These are phyloP conservation scores for Leguminivora glycinivorella DNA, from an alignment of 1,140 invertebrate genomes.

Conservation along the genomic window DNA sequence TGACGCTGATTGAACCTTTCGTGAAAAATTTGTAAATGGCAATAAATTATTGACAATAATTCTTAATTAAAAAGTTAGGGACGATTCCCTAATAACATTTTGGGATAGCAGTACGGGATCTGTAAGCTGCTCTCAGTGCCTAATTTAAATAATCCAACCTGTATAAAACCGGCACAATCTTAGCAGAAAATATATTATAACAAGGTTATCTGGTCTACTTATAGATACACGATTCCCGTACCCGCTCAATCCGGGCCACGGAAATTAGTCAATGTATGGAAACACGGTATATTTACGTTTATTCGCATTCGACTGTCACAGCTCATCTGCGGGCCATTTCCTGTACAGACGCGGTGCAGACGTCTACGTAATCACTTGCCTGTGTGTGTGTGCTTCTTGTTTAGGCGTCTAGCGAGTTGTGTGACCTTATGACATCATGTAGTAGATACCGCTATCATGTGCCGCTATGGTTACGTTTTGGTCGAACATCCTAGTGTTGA, in stretches of 20 bases:
- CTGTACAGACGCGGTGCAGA: constrained; percentile 64
- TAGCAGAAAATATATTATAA: neutral
- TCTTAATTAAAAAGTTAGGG: no score
- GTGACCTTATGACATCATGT: constrained; percentile 7
- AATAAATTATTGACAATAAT: no score
- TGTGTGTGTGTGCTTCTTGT: constrained; percentile 8
- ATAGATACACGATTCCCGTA: neutral
- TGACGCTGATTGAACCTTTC: no score
- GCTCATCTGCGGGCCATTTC: constrained; percentile 69
- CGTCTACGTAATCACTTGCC: constrained; percentile 30
- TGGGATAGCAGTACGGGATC: no score
- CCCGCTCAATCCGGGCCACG: neutral
- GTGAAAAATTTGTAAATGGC: no score
- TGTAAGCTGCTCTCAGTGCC: no score
- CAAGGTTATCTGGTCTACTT: neutral
- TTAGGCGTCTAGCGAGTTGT: constrained; percentile 11
- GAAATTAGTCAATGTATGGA: constrained; percentile 25
- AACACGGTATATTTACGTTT: constrained; percentile 28
- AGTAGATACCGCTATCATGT: constrained; percentile 9
- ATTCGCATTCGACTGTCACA: constrained; percentile 36
- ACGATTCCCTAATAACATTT: no score
- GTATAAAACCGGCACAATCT: no score
- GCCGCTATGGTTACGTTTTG: neutral
- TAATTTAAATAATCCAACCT: no score
- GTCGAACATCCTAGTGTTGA: neutral